Conservation (phyloP, 2,888 invertebrate genomes). For the Ichneumon xanthorius region DNA sequence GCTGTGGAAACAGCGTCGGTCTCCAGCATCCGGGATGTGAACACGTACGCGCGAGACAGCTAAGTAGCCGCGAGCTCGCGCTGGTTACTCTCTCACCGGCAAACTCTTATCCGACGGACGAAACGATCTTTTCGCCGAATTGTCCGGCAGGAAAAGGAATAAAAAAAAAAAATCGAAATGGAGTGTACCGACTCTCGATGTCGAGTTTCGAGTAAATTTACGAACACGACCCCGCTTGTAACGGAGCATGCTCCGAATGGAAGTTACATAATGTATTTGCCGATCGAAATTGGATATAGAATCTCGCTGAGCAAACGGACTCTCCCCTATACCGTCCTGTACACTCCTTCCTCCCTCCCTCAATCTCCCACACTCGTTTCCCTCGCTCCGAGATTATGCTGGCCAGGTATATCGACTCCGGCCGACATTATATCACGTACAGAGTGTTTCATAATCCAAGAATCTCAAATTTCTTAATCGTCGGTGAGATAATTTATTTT, state of each 20-base stretch:
- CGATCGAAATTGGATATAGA: conserved; percentile 47
- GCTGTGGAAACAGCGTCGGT: conserved; percentile 20
- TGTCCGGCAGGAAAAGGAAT: not conserved
- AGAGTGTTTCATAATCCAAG: conserved; percentile 52
- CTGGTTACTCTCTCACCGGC: not conserved
- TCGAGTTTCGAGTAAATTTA: conserved; percentile 47
- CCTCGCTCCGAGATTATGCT: conserved; percentile 50
- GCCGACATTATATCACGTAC: conserved; percentile 39
- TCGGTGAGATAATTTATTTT: not conserved
- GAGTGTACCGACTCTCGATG: not conserved
- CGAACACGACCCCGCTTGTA: conserved; percentile 45
- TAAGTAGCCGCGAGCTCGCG: not conserved
- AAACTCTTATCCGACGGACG: conserved; percentile 16
- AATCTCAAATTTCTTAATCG: conserved; percentile 11
- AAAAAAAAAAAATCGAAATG: not conserved
- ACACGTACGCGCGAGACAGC: conserved; percentile 33
- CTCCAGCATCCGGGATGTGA: conserved; percentile 55
- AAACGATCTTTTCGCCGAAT: conserved; percentile 12
- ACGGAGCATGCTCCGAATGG: conserved; percentile 56
- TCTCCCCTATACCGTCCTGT: conserved; percentile 29
- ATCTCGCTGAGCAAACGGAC: conserved; percentile 30
- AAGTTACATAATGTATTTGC: conserved; percentile 59
- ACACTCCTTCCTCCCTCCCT: conserved; percentile 35
- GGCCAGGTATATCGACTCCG: conserved; percentile 52
- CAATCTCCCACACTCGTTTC: conserved; percentile 59